Percentiles rank a stretch among this genome's conserved stretches.
These are phyloP conservation scores for Donacobius atricapilla DNA, from an alignment of 2,113 vertebrate species.

Conservation along the genomic window DNA sequence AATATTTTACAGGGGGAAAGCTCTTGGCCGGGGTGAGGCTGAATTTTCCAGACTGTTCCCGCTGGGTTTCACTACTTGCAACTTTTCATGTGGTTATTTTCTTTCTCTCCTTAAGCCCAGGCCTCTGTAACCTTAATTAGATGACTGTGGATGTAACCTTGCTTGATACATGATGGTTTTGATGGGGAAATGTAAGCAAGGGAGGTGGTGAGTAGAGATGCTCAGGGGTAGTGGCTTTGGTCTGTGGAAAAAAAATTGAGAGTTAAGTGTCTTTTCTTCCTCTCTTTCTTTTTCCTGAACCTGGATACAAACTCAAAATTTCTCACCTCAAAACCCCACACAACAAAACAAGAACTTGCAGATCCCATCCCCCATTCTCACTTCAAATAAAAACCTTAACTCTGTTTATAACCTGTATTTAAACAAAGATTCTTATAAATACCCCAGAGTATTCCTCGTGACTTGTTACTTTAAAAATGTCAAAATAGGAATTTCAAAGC, in stretches of 20 bases:
- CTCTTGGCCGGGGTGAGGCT: neutral
- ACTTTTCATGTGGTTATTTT: neutral
- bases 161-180: neutral
- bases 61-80: neutral
- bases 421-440: constrained; percentile 2
- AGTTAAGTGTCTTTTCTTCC: neutral
- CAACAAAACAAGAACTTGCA: neutral
- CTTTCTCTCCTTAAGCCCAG: neutral
- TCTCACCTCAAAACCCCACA: neutral
- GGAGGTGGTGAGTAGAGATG: neutral
- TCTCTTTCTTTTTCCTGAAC: neutral
- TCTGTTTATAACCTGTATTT: neutral
- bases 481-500: neutral
- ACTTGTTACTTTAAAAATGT: neutral
- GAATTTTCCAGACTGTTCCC: constrained; percentile 18
- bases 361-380: neutral
- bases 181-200: neutral
- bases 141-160: neutral
- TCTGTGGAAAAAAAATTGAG: neutral
- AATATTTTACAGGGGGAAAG: neutral
- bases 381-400: neutral
- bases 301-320: neutral
- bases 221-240: neutral
- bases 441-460: neutral
- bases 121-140: neutral